Evolutionary conservation across 2,113 vertebrate genomes (phyloP).

Genomic region (Chrysochloris asiatica): DNA sequence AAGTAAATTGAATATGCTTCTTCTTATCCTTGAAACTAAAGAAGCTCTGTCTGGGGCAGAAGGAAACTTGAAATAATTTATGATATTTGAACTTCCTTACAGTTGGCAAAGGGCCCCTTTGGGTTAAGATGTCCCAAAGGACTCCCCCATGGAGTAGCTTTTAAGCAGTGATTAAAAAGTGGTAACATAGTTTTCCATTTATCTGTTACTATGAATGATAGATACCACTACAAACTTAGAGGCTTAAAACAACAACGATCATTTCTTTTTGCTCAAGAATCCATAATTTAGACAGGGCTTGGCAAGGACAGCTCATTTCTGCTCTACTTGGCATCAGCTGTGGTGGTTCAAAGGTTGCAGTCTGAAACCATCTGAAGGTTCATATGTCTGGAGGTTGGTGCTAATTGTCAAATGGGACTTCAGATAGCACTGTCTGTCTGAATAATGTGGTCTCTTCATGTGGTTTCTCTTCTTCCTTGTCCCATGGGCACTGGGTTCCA

Average conservation of each 20-base stretch:
- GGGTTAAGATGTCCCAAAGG: not conserved
- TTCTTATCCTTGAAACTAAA: slow-evolving; percentile 59
- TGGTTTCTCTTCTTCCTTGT: not conserved
- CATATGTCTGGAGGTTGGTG: not conserved
- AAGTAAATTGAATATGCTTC: not conserved
- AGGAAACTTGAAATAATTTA: slow-evolving; percentile 34
- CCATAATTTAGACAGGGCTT: not conserved
- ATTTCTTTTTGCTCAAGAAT: not conserved
- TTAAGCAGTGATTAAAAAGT: not conserved
- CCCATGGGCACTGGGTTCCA: not conserved
- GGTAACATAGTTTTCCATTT: not conserved
- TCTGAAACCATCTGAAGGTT: not conserved
- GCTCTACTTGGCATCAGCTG: not conserved
- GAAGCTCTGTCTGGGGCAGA: slow-evolving; percentile 15
- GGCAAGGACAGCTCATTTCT: not conserved
- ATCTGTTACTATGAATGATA: not conserved
- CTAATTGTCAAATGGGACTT: not conserved
- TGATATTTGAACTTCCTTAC: slow-evolving; percentile 17
- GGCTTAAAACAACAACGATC: not conserved
- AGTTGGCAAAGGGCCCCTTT: not conserved
- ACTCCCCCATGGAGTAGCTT: not conserved
- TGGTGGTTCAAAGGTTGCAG: not conserved
- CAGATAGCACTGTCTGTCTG: not conserved
- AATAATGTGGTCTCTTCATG: not conserved
- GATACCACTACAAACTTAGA: not conserved